Evolutionary conservation across 2,888 invertebrate species (phyloP), one percentile per base, ranked within the genome.

Genomic region (Galeruca laticollis): DNA sequence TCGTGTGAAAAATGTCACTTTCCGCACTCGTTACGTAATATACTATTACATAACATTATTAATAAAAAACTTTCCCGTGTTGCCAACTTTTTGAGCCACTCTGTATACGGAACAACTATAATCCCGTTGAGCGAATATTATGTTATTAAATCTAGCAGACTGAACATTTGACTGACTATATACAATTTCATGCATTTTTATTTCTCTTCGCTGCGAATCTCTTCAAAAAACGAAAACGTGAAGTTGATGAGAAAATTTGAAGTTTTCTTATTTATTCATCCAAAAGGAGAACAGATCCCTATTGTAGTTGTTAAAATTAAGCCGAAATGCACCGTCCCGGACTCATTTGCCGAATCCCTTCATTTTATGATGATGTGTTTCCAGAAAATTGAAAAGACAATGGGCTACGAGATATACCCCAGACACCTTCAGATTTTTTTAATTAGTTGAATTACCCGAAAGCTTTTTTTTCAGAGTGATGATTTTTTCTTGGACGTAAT

Each of bases 281-380:
- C 11, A 26, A 52, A 52, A 51, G 11, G 10, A 26, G n/a, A 26
- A 52, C 20, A 13, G 52, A 52, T 52, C 26, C 1, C 52, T 52
- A 62, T 62, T 62, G 62, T 63, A 63, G 21, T 63, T 63, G 49
- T 63, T 54, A 63, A 63, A 13, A 40, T 63, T 21, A 56, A 56
- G 40, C 56, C 15, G 9, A n/a, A 63, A 54, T 63, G 40, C 35
- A 37, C 51, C 62, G 62, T 52, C 37, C 40, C 63, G n/a, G 52
- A 52, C 21, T 63, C 54, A 26, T 40, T 52, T 20, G 33, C 15
- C 40, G 43, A 56, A 63, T 26, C n/a, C 18, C 54, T 52, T 15
- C 63, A 43, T 56, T 56, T 63, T 54, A 63, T 63, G 62, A 63
- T 51, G 62, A 63, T 63, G 54, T 63, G 62, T 63, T 63, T 63